phyloP scores from a whole-genome alignment of 2,113 vertebrate genomes.

The Pseudopipra pipra region DNA sequence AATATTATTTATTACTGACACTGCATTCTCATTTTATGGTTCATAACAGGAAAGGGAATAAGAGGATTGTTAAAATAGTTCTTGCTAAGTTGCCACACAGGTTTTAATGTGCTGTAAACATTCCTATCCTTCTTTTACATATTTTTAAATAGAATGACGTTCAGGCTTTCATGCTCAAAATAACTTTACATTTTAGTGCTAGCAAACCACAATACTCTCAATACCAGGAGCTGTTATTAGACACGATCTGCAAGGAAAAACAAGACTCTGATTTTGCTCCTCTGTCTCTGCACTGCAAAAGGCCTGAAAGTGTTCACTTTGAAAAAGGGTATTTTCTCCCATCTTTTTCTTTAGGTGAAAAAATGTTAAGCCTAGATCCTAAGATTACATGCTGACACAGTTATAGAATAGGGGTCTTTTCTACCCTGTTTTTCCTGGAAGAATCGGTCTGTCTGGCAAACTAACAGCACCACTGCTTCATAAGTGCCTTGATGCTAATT shows the following conservation, averaged over 20 bases:
- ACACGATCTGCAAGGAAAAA: constrained; percentile 6
- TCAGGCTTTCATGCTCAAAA: constrained; percentile 22
- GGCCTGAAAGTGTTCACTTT: background rate
- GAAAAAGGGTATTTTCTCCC: background rate
- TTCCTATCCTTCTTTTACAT: background rate
- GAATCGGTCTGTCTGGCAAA: constrained; percentile 15
- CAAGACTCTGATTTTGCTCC: background rate
- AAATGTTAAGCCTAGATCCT: background rate
- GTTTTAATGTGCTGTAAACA: constrained; percentile 51
- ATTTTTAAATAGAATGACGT: background rate
- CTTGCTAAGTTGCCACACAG: constrained; percentile 44
- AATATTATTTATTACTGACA: background rate
- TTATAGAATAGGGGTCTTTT: constrained; percentile 45
- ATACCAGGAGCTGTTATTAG: background rate
- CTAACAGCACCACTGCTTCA: background rate
- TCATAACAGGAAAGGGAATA: constrained; percentile 28
- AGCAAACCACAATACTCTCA: background rate
- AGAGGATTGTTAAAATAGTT: constrained; percentile 58
- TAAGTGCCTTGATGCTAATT: constrained; percentile 27
- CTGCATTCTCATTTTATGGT: background rate
- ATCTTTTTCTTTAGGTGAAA: background rate
- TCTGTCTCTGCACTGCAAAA: background rate
- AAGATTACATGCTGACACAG: constrained; percentile 4
- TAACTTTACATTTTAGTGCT: constrained; percentile 19
- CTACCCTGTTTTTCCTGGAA: constrained; percentile 10